Evolutionary conservation across 2,113 vertebrate genomes (phyloP).

Genomic region (Petroica traversi): DNA sequence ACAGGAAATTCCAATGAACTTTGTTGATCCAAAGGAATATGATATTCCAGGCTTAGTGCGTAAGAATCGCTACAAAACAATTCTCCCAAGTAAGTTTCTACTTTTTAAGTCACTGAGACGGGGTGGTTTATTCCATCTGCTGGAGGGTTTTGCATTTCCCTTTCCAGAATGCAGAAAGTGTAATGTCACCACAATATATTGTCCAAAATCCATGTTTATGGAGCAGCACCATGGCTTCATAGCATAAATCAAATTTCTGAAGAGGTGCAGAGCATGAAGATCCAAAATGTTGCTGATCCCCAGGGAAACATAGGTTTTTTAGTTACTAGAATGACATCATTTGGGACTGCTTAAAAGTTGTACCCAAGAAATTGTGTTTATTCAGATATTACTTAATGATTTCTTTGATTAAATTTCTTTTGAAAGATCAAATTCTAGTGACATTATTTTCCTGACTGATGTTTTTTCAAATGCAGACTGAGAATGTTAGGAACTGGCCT

Average conservation of each 20-base stretch:
- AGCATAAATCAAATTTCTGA: not conserved
- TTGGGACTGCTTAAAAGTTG: not conserved
- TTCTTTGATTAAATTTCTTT: not conserved
- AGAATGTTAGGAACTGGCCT: not conserved
- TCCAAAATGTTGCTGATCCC: not conserved
- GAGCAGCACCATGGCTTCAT: not conserved
- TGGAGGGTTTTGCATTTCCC: not conserved
- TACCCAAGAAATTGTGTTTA: not conserved
- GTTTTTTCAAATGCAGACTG: not conserved
- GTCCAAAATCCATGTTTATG: not conserved
- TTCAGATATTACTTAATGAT: not conserved
- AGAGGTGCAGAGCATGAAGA: not conserved
- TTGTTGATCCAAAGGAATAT: constrained; percentile 97
- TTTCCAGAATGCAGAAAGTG: not conserved
- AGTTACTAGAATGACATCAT: not conserved
- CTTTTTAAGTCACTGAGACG: not conserved
- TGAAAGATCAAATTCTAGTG: not conserved
- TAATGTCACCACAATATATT: not conserved
- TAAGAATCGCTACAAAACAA: constrained; percentile 99
- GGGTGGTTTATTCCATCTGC: not conserved
- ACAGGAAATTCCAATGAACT: constrained; percentile 99
- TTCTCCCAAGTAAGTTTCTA: constrained; percentile 92
- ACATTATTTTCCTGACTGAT: not conserved
- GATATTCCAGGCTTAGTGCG: constrained; percentile 94
- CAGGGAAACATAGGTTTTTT: not conserved